Evolutionary conservation across 2,797 vertebrate species (phyloP).

Genomic region (Lacerta agilis): DNA sequence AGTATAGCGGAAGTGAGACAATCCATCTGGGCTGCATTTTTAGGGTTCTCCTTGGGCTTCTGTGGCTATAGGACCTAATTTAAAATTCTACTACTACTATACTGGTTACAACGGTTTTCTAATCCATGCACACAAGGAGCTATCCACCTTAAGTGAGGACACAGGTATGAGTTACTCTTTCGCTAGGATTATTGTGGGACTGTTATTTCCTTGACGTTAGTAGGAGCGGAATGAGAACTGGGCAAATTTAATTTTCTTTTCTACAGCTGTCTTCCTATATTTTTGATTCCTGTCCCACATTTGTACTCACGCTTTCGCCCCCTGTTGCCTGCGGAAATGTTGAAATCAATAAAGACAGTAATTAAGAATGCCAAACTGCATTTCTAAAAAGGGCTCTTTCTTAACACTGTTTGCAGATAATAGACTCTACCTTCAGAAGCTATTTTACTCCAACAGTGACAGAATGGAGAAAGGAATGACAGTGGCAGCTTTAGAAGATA

Average conservation of each 20-base stretch:
- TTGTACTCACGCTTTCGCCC: conserved; percentile 10
- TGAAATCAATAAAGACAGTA: conserved; percentile 34
- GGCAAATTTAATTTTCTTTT: conserved; percentile 22
- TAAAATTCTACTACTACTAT: too few relatives aligned
- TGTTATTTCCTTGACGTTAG: background rate
- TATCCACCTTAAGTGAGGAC: background rate
- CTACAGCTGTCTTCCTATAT: conserved; percentile 29
- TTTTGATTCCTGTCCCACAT: background rate
- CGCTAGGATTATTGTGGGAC: background rate
- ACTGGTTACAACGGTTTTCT: background rate
- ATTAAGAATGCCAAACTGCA: conserved; percentile 18
- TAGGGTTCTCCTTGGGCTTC: too few relatives aligned
- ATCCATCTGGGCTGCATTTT: too few relatives aligned
- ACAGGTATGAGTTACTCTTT: background rate
- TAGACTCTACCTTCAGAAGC: conserved; percentile 29
- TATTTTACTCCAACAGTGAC: conserved; percentile 37
- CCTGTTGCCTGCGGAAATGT: conserved; percentile 11
- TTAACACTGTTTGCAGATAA: conserved; percentile 27
- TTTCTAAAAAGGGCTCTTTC: conserved; percentile 31
- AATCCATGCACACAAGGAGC: background rate
- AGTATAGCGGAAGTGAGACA: too few relatives aligned
- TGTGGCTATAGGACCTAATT: too few relatives aligned
- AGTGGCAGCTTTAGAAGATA: background rate
- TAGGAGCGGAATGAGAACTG: background rate
- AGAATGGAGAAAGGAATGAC: conserved; percentile 21